Percentiles rank a stretch among this genome's conserved stretches.
phyloP scores from a whole-genome alignment of 1,140 invertebrate species.

The Megalonaias nervosa region DNA sequence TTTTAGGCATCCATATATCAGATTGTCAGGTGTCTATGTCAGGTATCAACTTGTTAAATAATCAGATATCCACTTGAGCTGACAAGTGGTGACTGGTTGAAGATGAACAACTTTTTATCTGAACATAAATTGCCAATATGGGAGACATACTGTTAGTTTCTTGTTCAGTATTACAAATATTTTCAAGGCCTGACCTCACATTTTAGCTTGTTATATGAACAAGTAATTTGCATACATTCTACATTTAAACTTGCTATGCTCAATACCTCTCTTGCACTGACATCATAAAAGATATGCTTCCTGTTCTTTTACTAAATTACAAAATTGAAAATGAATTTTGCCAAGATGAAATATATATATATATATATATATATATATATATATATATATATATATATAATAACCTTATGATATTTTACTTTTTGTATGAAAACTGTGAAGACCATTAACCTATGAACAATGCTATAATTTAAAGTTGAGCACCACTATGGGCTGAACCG shows the following conservation, averaged over 20 bases:
- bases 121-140: too few species aligned
- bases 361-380: neutral
- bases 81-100: too few species aligned
- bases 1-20: too few species aligned
- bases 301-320: neutral
- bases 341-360: neutral
- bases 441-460: neutral
- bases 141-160: too few species aligned
- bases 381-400: neutral
- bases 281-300: neutral
- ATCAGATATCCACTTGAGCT: too few species aligned
- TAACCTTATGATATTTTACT: neutral
- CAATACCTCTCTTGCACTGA: neutral
- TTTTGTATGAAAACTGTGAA: neutral
- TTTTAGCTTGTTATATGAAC: too few species aligned
- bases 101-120: too few species aligned
- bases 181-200: too few species aligned
- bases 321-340: neutral
- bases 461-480: constrained; percentile 75
- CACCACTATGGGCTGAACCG: constrained; percentile 90
- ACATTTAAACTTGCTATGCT: too few species aligned
- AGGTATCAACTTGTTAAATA: too few species aligned
- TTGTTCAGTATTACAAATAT: too few species aligned
- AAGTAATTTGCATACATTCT: neutral
- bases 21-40: too few species aligned